Base-by-base conservation (phyloP, 2,113 vertebrate species). In the Melanostigma gelatinosum region DNA sequence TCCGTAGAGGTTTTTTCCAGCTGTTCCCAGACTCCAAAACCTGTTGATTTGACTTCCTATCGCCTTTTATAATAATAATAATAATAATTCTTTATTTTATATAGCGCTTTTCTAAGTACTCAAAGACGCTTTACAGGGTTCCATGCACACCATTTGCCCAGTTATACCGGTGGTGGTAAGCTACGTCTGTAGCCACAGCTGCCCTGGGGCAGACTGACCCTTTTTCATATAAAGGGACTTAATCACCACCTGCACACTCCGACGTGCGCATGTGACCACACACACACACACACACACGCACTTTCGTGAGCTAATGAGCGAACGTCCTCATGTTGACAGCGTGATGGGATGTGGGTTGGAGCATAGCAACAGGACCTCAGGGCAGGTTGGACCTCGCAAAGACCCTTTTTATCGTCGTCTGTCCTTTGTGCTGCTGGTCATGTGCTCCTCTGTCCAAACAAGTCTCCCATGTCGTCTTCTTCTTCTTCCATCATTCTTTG, bases 251-350 rank as follows among this genome's bases (percentile, higher is more conserved):
- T 27, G 36, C 69, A 72, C 44, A 60, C 40, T 20, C 27, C 2
- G 22, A 38, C 15, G 10, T 13, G 24, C 40, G 15, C n/a, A 44
- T 11, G 38, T 46, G 16, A 44, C 10, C 27, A 29, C 6, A 42
- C 64, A 83, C 68, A 44, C 24, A 64, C 52, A 46, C 71, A 83
- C 72, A 46, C 20, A 63, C 68, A 82, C 65, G 38, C 55, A 38
- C 60, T 79, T 82, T 22, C 62, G 9, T 18, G 64, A 80, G 76
- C 84, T 87, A 87, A 91, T 87, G 83, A 89, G 84, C 69, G 85
- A 75, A 83, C 76, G 50, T 82, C 86, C 85, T 85, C 85, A 79
- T 80, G 87, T 84, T 88, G 89, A 87, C 87, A 83, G 78, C 68
- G 72, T 92, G 88, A 89, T 80, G 63, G 85, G 89, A 87, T 87